phyloP scores from a whole-genome alignment of 2,113 vertebrate genomes.

The Typhlomys cinereus region DNA sequence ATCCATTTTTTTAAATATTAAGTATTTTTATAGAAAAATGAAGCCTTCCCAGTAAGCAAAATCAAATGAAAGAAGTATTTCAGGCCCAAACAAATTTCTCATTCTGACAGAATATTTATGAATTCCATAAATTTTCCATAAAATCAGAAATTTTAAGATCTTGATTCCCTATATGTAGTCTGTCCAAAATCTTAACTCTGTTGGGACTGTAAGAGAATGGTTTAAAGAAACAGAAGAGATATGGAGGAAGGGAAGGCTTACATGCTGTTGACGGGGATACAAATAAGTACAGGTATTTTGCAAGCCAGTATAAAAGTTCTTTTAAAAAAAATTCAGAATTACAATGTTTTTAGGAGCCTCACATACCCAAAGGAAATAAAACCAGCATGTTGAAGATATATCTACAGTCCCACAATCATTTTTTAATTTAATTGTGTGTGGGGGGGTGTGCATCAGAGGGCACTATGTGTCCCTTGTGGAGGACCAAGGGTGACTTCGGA shows the following conservation, averaged over 20 bases:
- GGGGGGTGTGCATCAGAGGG: no score
- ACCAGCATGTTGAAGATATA: not conserved
- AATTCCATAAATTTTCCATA: not conserved
- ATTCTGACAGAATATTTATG: constrained; percentile 16
- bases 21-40: constrained; percentile 47
- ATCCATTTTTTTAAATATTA: no score
- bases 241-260: not conserved
- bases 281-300: not conserved
- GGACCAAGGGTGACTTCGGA: no score
- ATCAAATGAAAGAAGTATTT: constrained; percentile 55
- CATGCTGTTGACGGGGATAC: not conserved
- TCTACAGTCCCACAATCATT: not conserved
- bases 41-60: constrained; percentile 28
- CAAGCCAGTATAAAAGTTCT: not conserved
- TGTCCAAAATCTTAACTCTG: not conserved
- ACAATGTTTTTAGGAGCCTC: no score
- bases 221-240: not conserved
- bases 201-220: not conserved
- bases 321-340: no score
- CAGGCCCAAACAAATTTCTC: not conserved
- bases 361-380: not conserved
- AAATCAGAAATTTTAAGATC: constrained; percentile 6
- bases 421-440: no score
- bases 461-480: no score
- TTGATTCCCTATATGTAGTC: not conserved